These are phyloP conservation scores for Propsilocerus akamusi DNA, from an alignment of 1,140 invertebrate species.

Conservation along the genomic window DNA sequence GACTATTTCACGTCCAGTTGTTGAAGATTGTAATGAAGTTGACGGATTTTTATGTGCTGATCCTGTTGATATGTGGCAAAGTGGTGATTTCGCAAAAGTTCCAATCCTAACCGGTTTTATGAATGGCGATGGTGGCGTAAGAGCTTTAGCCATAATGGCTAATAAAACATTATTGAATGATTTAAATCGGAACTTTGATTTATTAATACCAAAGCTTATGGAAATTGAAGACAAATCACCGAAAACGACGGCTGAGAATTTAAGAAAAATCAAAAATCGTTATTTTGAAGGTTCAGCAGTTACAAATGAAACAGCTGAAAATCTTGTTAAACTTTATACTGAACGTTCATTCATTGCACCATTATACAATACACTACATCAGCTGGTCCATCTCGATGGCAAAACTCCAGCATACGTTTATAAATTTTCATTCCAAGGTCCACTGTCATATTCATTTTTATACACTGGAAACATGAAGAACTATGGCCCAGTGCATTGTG, in stretches of 20 bases:
- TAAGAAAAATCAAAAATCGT: slow-evolving; percentile 10
- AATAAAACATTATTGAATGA: slow-evolving; percentile 14
- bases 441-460: slow-evolving; percentile 13
- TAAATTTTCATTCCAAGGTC: slow-evolving; percentile 16
- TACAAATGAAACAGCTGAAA: slow-evolving; percentile 13
- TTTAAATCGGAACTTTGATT: slow-evolving; percentile 19
- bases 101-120: slow-evolving; percentile 25
- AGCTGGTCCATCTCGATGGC: slow-evolving; percentile 2
- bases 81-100: slow-evolving; percentile 17
- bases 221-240: slow-evolving; percentile 13
- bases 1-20: slow-evolving; percentile 25
- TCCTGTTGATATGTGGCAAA: slow-evolving; percentile 17
- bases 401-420: slow-evolving; percentile 15
- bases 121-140: slow-evolving; percentile 24
- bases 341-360: slow-evolving; percentile 14
- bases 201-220: slow-evolving; percentile 14
- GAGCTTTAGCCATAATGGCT: slow-evolving; percentile 19
- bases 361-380: slow-evolving; percentile 13
- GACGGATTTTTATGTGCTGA: slow-evolving; percentile 22
- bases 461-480: slow-evolving; percentile 13
- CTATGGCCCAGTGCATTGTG: slow-evolving; percentile 19
- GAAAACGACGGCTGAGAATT: slow-evolving; percentile 5
- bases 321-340: slow-evolving; percentile 7
- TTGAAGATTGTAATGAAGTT: slow-evolving; percentile 14
- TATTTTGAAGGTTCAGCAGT: slow-evolving; percentile 16